Evolutionary conservation across 2,888 invertebrate species (phyloP).

Genomic region (Drosophila emarginata): DNA sequence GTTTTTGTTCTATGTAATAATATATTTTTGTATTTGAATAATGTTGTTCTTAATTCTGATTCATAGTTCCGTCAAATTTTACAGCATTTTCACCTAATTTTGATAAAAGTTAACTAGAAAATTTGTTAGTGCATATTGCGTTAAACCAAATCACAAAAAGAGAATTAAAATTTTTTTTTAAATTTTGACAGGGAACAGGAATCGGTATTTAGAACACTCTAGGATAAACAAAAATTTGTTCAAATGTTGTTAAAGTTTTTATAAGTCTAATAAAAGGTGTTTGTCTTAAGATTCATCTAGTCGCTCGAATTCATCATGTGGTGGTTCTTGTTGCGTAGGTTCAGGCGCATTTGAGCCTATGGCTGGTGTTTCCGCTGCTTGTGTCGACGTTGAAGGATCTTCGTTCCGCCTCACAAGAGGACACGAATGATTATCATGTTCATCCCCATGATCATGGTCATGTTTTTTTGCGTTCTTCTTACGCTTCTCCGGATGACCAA

Average conservation of each 20-base stretch:
- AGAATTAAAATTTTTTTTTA: no score
- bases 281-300: slow-evolving; percentile 7
- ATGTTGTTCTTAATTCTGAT: neutral
- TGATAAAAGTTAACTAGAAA: neutral
- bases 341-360: slow-evolving; percentile 4
- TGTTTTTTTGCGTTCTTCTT: slow-evolving; percentile 78
- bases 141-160: no score
- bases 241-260: slow-evolving; percentile 45
- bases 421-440: slow-evolving; percentile 31
- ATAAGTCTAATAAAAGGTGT: slow-evolving; percentile 27
- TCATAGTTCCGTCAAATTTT: neutral
- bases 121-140: neutral
- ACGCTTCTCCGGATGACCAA: slow-evolving; percentile 89
- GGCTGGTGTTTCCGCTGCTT: neutral
- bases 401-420: slow-evolving; percentile 23
- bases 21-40: neutral
- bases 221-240: slow-evolving; percentile 4
- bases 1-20: slow-evolving; percentile 3
- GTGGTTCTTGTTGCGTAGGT: neutral
- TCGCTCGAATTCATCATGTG: slow-evolving; percentile 19
- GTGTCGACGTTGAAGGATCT: slow-evolving; percentile 54
- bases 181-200: neutral
- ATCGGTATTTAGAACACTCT: neutral
- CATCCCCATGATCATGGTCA: slow-evolving; percentile 23
- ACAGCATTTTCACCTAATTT: neutral